phyloP scores from a whole-genome alignment of 2,888 invertebrate species.

The Bruchidius siliquastri region DNA sequence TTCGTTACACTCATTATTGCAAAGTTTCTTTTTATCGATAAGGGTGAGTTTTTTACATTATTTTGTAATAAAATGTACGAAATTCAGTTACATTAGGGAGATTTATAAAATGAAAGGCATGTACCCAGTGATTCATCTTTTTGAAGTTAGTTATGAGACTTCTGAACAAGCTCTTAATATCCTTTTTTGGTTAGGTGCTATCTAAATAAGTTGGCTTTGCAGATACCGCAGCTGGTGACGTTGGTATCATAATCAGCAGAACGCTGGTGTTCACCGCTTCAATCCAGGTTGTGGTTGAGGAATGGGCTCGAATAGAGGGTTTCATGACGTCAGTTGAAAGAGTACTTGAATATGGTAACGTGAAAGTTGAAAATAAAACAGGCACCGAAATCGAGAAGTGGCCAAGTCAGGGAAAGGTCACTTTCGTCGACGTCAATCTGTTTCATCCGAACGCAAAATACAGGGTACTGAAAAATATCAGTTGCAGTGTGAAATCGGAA shows the following conservation, averaged over 20 bases:
- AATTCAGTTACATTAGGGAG: too few species aligned
- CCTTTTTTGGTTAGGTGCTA: too few species aligned
- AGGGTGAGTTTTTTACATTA: too few species aligned
- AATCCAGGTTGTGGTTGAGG: slow-evolving; percentile 61
- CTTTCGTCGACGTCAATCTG: slow-evolving; percentile 60
- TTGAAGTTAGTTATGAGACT: too few species aligned
- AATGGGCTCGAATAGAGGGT: slow-evolving; percentile 76
- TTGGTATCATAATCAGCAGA: slow-evolving; percentile 51
- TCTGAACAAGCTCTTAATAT: too few species aligned
- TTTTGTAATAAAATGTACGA: too few species aligned
- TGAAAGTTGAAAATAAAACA: slow-evolving; percentile 42
- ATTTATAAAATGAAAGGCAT: too few species aligned
- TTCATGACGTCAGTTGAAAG: slow-evolving; percentile 88
- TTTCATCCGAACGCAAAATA: slow-evolving; percentile 67
- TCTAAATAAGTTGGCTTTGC: too few species aligned
- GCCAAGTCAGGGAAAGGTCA: slow-evolving; percentile 65
- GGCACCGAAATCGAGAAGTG: slow-evolving; percentile 58
- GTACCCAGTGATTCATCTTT: too few species aligned
- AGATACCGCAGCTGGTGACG: slow-evolving; percentile 48
- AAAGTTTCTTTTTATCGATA: slow-evolving; percentile 27
- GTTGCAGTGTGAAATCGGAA: slow-evolving; percentile 61
- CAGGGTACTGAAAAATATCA: slow-evolving; percentile 62
- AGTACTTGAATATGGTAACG: slow-evolving; percentile 50
- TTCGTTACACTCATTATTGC: slow-evolving; percentile 30
- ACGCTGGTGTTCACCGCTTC: slow-evolving; percentile 58